phyloP scores from a whole-genome alignment of 2,113 vertebrate genomes.

The Anarhynchus alexandrinus region DNA sequence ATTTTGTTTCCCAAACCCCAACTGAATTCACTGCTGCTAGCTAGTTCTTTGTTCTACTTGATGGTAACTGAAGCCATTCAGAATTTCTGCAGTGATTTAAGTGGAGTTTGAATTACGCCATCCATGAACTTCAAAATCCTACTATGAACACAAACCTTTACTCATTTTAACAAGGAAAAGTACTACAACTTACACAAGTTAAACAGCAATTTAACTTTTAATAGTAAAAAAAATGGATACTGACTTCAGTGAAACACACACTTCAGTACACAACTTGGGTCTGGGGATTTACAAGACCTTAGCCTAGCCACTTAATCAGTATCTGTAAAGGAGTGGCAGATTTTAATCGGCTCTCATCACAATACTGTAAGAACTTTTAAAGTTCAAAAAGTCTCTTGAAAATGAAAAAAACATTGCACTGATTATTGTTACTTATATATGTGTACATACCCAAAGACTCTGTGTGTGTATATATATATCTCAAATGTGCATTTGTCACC shows the following conservation, averaged over 20 bases:
- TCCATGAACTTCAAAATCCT: neutral
- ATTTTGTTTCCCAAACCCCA: neutral
- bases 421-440: neutral
- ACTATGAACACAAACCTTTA: neutral
- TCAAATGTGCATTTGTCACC: neutral
- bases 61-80: neutral
- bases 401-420: neutral
- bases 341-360: neutral
- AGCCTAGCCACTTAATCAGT: neutral
- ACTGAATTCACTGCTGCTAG: neutral
- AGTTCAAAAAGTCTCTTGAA: neutral
- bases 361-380: neutral
- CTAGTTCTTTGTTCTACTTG: neutral
- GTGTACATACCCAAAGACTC: accelerated
- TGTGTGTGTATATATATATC: accelerated
- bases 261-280: neutral
- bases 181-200: neutral
- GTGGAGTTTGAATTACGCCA: neutral
- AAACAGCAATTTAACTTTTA: neutral
- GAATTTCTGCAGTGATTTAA: neutral
- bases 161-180: neutral
- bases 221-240: neutral
- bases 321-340: neutral
- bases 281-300: neutral
- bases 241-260: neutral